These are phyloP conservation scores for Barbus barbus DNA, from an alignment of 2,113 vertebrate genomes.

Conservation along the genomic window DNA sequence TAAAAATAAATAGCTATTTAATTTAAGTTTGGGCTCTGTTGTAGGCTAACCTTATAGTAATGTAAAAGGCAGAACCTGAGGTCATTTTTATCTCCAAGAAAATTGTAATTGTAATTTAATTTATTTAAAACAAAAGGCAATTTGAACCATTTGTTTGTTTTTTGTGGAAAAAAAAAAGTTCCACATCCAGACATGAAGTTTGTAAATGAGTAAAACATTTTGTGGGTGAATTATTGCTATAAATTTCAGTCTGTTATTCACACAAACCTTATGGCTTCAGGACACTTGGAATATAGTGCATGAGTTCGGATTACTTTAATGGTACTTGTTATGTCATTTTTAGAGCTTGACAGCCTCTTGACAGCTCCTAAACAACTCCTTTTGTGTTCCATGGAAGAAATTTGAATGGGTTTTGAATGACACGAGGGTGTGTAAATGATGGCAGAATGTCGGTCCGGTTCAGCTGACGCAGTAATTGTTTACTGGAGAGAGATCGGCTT, in stretches of 20 bases:
- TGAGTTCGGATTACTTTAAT: not conserved
- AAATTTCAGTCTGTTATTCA: not conserved
- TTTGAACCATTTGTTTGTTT: no score
- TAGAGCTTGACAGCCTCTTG: not conserved
- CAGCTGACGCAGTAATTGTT: constrained; percentile 63
- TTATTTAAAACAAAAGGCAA: no score
- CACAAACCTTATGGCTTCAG: not conserved
- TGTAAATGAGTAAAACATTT: not conserved
- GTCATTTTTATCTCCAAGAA: no score
- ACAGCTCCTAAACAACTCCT: not conserved
- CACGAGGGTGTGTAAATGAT: constrained; percentile 5
- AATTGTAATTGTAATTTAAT: no score
- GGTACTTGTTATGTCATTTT: not conserved
- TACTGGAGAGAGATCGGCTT: constrained; percentile 60
- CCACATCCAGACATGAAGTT: not conserved
- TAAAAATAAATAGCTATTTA: no score
- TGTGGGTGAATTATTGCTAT: not conserved
- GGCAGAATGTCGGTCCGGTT: not conserved
- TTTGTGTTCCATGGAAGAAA: not conserved
- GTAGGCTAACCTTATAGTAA: no score
- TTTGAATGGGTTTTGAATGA: not conserved
- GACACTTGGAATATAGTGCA: not conserved
- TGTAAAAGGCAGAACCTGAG: no score
- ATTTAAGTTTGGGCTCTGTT: no score
- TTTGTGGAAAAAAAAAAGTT: no score